Percentiles rank a stretch among this genome's conserved stretches.
Evolutionary conservation across 2,888 invertebrate species (phyloP).

Genomic region (Mesochorus sp.): DNA sequence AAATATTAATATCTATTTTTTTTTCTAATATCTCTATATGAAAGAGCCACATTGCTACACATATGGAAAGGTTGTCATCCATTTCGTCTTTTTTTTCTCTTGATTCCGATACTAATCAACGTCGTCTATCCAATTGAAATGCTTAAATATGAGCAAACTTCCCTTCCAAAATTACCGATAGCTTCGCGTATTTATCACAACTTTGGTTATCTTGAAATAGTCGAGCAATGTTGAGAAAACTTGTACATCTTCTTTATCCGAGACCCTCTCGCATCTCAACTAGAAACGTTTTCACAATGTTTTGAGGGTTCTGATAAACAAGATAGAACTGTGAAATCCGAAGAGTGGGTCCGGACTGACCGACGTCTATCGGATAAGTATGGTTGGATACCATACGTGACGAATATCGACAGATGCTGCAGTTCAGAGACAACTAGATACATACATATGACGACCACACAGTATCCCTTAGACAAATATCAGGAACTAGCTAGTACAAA

Average conservation of each 20-base stretch:
- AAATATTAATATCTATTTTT: not conserved
- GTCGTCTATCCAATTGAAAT: constrained; percentile 57
- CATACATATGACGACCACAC: constrained; percentile 55
- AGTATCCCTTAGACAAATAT: constrained; percentile 46
- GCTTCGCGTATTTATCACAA: constrained; percentile 49
- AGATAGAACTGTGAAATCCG: constrained; percentile 31
- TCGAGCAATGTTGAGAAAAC: constrained; percentile 24
- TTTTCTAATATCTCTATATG: not conserved
- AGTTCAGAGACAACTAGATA: not conserved
- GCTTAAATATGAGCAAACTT: constrained; percentile 71
- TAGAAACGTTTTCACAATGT: constrained; percentile 4
- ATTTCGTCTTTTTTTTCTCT: not conserved
- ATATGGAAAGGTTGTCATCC: not conserved
- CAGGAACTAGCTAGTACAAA: constrained; percentile 39
- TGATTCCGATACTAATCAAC: constrained; percentile 2
- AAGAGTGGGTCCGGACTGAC: constrained; percentile 25
- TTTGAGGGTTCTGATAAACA: not conserved
- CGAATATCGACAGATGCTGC: constrained; percentile 58
- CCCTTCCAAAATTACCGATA: constrained; percentile 68
- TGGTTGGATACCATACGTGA: constrained; percentile 66
- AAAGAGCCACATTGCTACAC: not conserved
- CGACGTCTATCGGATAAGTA: constrained; percentile 70
- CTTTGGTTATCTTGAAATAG: not conserved
- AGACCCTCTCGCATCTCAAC: not conserved
- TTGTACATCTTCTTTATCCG: constrained; percentile 22